Evolutionary conservation across 64 coral and sea anemone species (phyloP), one percentile per base, ranked within the genome.

Genomic region (Stichodactyla helianthus): DNA sequence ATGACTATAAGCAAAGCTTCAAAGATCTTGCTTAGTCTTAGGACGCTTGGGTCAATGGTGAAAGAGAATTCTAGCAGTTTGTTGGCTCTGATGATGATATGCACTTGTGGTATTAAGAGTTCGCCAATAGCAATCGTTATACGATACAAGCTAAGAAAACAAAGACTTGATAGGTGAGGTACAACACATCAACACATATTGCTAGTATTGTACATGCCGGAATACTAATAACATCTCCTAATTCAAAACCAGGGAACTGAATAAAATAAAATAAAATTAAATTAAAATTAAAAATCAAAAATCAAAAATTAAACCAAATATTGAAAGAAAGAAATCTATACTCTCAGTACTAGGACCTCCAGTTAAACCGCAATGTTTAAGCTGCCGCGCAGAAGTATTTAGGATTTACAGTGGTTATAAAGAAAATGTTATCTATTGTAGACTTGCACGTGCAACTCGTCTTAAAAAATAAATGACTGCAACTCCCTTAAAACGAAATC

Each of bases 101-200:
- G 27, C 68, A 74, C 68, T 74, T 74, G 68, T 74, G 68, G 68
- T 74, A 74, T 74, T 74, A 53, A 81, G 78, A 52, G 78, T 81
- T 52, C 50, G n/a, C 78, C 78, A 81, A 81, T 81, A 81, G 78
- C 20, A 81, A 81, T 54, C 78, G 52, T 74, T 74, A 74, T 31
- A 2, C 10, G 68, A 74, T 74, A 74, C 25, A 74, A 74, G 68
- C 23, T 31, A 74, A 74, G 68, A 74, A 74, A 74, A 74, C 68
- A 74, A 74, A 74, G 68, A 6, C 26, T 22, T 68, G 63, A 68
- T 68, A 7, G 63, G 6, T 23, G 5, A 68, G 19, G 6, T 23
- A 15, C 9, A 23, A 31, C 68, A 74, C 20, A 74, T 74, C 68
- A 74, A 74, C 68, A 31, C 68, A 10, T 71, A 26, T 31, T 23